Base-by-base conservation (phyloP, 2,797 vertebrate species). In the Potorous gilbertii region DNA sequence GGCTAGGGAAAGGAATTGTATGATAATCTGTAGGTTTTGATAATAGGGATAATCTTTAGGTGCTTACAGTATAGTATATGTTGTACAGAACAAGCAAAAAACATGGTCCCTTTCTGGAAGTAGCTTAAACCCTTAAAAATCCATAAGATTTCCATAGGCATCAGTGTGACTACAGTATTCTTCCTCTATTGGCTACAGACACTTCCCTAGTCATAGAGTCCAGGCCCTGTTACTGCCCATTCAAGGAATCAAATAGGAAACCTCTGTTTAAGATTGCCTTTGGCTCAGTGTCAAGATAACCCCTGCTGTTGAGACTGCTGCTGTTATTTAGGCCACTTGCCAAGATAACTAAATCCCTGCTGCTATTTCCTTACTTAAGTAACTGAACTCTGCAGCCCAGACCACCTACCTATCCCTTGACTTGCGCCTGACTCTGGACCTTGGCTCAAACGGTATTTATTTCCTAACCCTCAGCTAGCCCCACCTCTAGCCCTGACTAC, bases 51-150 rank as follows among this genome's bases (percentile, higher is more conserved):
- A 57, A 57, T 29, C 27, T 57, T 57, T 28, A 87, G 57, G 50
- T 91, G 56, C 93, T 11, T 21, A 12, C 12, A 59, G 57, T 59
- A 74, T n/a, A 74, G 62, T n/a, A n/a, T n/a, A 40, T 2, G 6
- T 74, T 40, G 16, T 40, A 81, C 18, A 81, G n/a, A 81, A 46
- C 16, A 81, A 46, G 66, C n/a, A 81, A 9, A 81, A 81, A 81
- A 34, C 6, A 9, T 2, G n/a, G 3, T 54, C 56, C 21, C 54
- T 93, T 92, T 94, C 34, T 90, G 24, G 1, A 89, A 55, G 54
- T 54, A 94, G 12, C 12, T 29, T 56, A 74, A 56, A 55, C 54
- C 9, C 92, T 93, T 94, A 94, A 29, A 94, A 94, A 74, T 56
- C 40, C 57, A 40, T 12, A 28, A 54, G 56, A 40, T 40, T 55